Conservation (phyloP, 2,113 vertebrate species). For the Dasyornis broadbenti region DNA sequence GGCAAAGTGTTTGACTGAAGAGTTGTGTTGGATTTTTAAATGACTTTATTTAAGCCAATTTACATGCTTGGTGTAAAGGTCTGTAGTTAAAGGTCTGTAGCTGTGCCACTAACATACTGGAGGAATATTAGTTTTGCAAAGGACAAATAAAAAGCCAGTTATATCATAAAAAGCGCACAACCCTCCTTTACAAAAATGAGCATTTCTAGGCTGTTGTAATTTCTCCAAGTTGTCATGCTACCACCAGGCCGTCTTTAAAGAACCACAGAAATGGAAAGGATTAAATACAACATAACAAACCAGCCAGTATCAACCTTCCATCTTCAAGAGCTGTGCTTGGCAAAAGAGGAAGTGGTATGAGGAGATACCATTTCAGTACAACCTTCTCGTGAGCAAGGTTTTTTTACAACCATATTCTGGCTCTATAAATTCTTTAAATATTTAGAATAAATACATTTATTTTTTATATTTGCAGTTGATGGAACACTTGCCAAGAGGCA, state of each 20-base stretch:
- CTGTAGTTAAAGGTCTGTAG: background rate
- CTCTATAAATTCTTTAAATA: background rate
- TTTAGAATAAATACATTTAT: background rate
- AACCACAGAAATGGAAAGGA: background rate
- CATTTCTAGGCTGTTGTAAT: background rate
- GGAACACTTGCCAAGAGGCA: background rate
- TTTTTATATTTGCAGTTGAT: background rate
- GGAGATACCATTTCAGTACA: background rate
- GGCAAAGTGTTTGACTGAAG: background rate
- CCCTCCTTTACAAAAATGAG: background rate
- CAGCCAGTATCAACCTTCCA: background rate
- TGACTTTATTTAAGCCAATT: background rate
- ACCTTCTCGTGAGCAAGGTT: background rate
- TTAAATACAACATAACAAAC: background rate
- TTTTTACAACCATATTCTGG: background rate
- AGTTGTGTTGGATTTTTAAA: background rate
- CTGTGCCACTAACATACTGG: background rate
- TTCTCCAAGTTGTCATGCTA: background rate
- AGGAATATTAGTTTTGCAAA: background rate
- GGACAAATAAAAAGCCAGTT: background rate
- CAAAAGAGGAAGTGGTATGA: background rate
- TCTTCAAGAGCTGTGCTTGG: background rate
- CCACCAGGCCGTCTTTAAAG: background rate
- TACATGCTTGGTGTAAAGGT: background rate
- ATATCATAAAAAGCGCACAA: background rate